These are phyloP conservation scores for Uromys caudimaculatus DNA, from an alignment of 2,797 vertebrate genomes.

Conservation along the genomic window DNA sequence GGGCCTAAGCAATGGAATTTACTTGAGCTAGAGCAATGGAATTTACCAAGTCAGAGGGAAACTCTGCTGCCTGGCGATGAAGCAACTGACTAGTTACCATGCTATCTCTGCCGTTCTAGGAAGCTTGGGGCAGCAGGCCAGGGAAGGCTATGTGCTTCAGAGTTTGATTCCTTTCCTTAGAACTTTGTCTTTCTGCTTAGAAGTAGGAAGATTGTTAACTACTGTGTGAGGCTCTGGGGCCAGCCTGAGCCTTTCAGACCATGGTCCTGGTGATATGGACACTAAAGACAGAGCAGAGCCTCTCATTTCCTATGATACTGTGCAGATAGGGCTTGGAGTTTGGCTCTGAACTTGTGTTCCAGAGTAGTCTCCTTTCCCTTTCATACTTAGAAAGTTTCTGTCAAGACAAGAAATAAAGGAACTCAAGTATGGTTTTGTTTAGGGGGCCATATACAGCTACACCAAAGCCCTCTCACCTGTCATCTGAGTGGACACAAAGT, in stretches of 20 bases:
- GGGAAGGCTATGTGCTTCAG: neutral
- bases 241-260: neutral
- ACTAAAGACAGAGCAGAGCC: neutral
- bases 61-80: neutral
- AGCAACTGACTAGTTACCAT: neutral
- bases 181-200: neutral
- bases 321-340: slow-evolving; percentile 21
- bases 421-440: neutral
- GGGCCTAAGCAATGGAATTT: slow-evolving; percentile 16
- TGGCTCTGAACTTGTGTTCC: neutral
- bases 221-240: neutral
- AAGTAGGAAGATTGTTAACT: neutral
- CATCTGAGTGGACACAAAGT: neutral
- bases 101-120: neutral
- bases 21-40: too few species aligned
- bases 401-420: neutral
- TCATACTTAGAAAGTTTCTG: neutral
- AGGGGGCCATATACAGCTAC: neutral
- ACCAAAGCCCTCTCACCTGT: neutral
- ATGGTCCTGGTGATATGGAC: neutral
- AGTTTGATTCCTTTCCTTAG: neutral
- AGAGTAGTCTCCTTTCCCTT: neutral
- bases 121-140: neutral
- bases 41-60: neutral
- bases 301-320: neutral